Base-by-base conservation (phyloP, 2,113 vertebrate species). In the Nibea coibor region DNA sequence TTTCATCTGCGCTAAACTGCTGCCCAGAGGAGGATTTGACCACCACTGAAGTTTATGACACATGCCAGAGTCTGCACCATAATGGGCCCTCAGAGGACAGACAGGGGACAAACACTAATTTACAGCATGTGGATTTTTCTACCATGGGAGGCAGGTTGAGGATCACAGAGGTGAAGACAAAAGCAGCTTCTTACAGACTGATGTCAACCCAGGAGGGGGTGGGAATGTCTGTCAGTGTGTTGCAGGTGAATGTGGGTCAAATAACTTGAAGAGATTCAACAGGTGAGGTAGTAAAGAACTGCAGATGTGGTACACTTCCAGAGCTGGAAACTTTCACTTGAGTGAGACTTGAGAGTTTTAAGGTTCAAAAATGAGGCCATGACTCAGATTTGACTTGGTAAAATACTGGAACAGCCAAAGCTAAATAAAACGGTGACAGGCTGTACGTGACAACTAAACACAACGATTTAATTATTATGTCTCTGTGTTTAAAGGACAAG, bases 181-280 rank as follows among this genome's bases (percentile, higher is more conserved):
- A 81, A 66, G 19, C 45, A 54, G 68, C 53, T 22, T 73, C 56
- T 53, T 75, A n/a, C 31, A 61, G 69, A 79, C 2, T 82, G 74
- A 71, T 24, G 57, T 82, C 50, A 82, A 6, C 15, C 50, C 56
- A 67, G 50, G 43, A 67, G 61, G 20, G 42, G 51, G 58, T 72
- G 43, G 58, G 48, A 42, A 73, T 71, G 54, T 71, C 78, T 72
- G 69, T 76, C 26, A 72, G 66, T 65, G 54, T 71, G 58, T 57
- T 66, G 47, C 68, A 72, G 35, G 70, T 76, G 75, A 84, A 90
- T 75, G 75, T 88, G 84, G 75, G 82, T 82, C 81, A 77, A 57
- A 48, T 17, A 58, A 43, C 80, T 85, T 67, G 57, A 67, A 83
- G 82, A 70, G 71, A 72, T 53, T 80, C 67, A 64, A 58, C 28